Conservation (phyloP, 2,888 invertebrate genomes). For the Polylopha cassiicola region DNA sequence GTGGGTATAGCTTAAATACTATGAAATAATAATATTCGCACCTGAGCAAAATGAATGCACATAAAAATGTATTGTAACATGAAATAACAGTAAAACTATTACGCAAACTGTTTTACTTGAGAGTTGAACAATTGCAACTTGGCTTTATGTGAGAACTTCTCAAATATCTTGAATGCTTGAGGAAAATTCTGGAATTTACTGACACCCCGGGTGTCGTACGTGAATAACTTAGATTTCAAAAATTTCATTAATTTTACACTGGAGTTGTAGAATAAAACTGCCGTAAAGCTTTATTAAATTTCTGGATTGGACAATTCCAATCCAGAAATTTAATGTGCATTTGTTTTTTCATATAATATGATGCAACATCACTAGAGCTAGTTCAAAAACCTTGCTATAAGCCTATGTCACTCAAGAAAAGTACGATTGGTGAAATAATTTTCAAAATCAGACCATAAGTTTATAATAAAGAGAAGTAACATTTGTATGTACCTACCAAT, state of each 20-base stretch:
- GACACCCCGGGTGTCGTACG: conserved; percentile 16
- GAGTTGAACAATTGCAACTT: conserved; percentile 46
- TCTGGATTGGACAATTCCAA: neutral
- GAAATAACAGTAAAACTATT: conserved; percentile 64
- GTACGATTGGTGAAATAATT: conserved; percentile 2
- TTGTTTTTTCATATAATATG: too few species aligned
- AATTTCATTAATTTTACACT: conserved; percentile 12
- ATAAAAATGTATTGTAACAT: conserved; percentile 34
- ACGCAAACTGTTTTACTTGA: conserved; percentile 55
- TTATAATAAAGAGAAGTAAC: neutral
- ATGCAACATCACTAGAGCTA: too few species aligned
- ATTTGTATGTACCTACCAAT: too few species aligned
- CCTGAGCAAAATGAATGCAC: conserved; percentile 31
- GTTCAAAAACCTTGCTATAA: too few species aligned
- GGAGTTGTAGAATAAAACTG: neutral
- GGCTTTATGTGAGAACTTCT: conserved; percentile 51
- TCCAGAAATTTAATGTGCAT: too few species aligned
- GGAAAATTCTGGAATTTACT: conserved; percentile 37
- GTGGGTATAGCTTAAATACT: conserved; percentile 41
- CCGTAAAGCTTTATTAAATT: neutral
- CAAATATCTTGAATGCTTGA: conserved; percentile 28
- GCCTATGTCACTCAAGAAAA: too few species aligned
- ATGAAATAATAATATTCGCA: conserved; percentile 44
- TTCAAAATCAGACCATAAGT: neutral
- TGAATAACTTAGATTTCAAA: conserved; percentile 15